These are phyloP conservation scores for Bubo bubo DNA, from an alignment of 2,113 vertebrate genomes.

Conservation along the genomic window DNA sequence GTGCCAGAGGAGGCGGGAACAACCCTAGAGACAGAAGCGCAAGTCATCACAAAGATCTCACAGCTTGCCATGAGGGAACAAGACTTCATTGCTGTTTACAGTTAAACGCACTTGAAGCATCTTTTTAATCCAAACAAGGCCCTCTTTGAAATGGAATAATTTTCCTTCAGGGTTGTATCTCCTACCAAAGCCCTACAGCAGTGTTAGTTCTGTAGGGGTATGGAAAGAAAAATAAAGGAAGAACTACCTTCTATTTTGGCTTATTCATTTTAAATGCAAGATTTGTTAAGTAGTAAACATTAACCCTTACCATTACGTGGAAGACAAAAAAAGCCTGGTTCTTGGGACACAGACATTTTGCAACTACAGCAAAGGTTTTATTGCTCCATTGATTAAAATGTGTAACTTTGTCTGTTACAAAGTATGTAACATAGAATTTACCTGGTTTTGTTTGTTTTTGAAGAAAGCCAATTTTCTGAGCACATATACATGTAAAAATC, in stretches of 20 bases:
- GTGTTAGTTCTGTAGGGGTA: neutral
- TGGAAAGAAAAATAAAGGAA: neutral
- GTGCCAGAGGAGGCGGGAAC: conserved; percentile 75
- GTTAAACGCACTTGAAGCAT: neutral
- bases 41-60: neutral
- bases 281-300: neutral
- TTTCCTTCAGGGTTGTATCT: neutral
- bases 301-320: neutral
- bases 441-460: neutral
- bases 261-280: neutral
- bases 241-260: neutral
- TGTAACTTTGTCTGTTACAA: neutral
- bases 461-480: neutral
- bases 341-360: neutral
- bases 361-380: neutral
- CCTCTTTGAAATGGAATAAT: neutral
- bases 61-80: neutral
- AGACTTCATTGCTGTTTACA: neutral
- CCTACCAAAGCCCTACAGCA: neutral
- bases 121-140: neutral
- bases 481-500: neutral
- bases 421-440: neutral
- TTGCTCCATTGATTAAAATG: neutral
- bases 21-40: conserved; percentile 54
- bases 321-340: neutral